Evolutionary conservation across 2,888 invertebrate genomes (phyloP).

Genomic region (Cerastis rubricosa): DNA sequence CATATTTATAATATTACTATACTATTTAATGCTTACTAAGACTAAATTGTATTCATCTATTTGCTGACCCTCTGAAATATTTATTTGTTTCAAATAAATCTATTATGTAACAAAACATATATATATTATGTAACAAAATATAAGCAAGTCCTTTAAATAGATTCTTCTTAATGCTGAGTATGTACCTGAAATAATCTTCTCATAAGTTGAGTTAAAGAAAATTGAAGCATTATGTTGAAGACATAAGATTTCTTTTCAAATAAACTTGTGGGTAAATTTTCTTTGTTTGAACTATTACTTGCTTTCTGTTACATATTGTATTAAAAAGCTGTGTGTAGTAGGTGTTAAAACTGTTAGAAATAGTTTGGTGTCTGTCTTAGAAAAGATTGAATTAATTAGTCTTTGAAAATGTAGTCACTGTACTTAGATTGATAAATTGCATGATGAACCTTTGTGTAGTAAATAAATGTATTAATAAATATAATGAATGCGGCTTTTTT

Average conservation of each 20-base stretch:
- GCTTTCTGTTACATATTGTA: constrained; percentile 29
- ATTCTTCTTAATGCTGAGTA: not conserved
- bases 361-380: constrained; percentile 41
- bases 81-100: constrained; percentile 32
- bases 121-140: constrained; percentile 13
- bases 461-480: constrained; percentile 37
- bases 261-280: not conserved
- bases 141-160: constrained; percentile 7
- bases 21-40: constrained; percentile 5
- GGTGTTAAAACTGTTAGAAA: constrained; percentile 29
- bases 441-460: constrained; percentile 54
- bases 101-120: constrained; percentile 17
- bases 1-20: not conserved
- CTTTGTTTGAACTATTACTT: constrained; percentile 2
- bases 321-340: constrained; percentile 8
- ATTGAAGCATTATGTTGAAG: not conserved
- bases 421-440: constrained; percentile 40
- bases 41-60: constrained; percentile 18
- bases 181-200: constrained; percentile 4
- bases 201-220: not conserved
- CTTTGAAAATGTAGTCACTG: constrained; percentile 44
- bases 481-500: constrained; percentile 41
- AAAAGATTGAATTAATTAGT: constrained; percentile 15
- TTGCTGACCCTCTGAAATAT: constrained; percentile 32
- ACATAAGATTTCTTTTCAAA: constrained; percentile 28